Evolutionary conservation across 2,797 vertebrate genomes (phyloP), one percentile per base, ranked within the genome.

Genomic region (Schizothorax lantsangensis): DNA sequence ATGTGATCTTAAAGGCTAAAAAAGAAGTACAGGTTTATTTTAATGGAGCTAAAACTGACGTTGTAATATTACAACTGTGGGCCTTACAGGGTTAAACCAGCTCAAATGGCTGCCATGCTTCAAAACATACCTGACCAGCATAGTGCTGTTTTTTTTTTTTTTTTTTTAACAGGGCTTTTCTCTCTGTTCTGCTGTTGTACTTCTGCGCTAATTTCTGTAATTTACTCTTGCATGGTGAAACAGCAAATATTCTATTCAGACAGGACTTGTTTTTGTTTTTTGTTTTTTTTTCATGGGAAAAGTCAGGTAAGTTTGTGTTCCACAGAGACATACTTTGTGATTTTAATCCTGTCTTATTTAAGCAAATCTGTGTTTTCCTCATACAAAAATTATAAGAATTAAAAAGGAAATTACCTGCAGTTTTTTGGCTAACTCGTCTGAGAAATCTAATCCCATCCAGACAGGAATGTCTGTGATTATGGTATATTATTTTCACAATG

Each of bases 391-490:
- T 2, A 21, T 43, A 17, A 43, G 23, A 59, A 79, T 26, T 6
- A 66, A 66, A 66, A 80, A 80, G 26, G 26, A 66, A 80, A 80
- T 66, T 33, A 66, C 40, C 79, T 14, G 26, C 38, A 66, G 26
- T 80, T 80, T 45, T 80, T 66, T 3, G 1, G 47, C 47, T 30
- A 38, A 52, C 68, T 57, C 52, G 26, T 54, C 47, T 72, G 38
- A 71, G 79, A 80, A 66, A 64, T 80, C 38, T 21, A 66, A 47
- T 66, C 40, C 79, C 45, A 66, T 62, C 8, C 79, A 66, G 59
- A 47, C 59, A 80, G 79, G 79, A 81, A 81, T 66, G 79, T 66
- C 59, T 81, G 17, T 47, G 40, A 66, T 66, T 66, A 81, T 33
- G 26, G 40, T 81, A 30, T 21, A 81, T 81, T 81, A 81, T 47